Base-by-base conservation (phyloP, 1,140 invertebrate species). In the Sarcophaga peregrina region DNA sequence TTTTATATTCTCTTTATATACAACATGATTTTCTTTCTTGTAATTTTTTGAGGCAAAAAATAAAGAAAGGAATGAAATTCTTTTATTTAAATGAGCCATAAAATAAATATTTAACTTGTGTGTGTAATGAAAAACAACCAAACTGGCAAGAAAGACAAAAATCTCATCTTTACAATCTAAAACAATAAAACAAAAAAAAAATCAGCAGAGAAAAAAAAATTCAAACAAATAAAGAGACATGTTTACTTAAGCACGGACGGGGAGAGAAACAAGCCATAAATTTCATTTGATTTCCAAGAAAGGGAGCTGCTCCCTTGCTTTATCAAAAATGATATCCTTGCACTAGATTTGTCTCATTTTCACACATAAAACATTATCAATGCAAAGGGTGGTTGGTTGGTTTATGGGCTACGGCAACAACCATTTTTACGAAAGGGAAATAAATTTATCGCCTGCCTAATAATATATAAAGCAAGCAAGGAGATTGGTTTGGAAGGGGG, bases 281-380 rank as follows among this genome's bases (percentile, higher is more conserved):
- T 78, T 50, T 50, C 37, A 20, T 50, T 78, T 75, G 7, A n/a
- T 37, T 74, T 7, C 58, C 8, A 15, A 62, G 7, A 62, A 15
- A 10, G 13, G 7, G 15, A 15, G 15, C 17, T 10, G 62, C 20
- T 72, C 17, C 17, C 62, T 25, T 72, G 20, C 45, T 47, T 11
- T 58, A n/a, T 5, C 73, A 47, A 78, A 50, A 9, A 17, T 37
- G 25, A 37, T 37, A 50, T 50, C 48, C 17, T 50, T 78, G n/a
- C 50, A 78, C 46, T 78, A 78, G 75, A 78, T 78, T 78, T 78
- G 75, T 78, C 75, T 78, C 75, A 78, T 78, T 78, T 78, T 78
- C 75, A 78, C 75, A 78, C 75, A 78, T 78, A 78, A 78, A 78
- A n/a, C n/a, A 45, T 15, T n/a, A 11, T 6, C 11, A 75, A 37